Percentiles rank a stretch among this genome's conserved stretches.
These are phyloP conservation scores for Cepaea nemoralis DNA, from an alignment of 1,140 invertebrate genomes.

Conservation along the genomic window DNA sequence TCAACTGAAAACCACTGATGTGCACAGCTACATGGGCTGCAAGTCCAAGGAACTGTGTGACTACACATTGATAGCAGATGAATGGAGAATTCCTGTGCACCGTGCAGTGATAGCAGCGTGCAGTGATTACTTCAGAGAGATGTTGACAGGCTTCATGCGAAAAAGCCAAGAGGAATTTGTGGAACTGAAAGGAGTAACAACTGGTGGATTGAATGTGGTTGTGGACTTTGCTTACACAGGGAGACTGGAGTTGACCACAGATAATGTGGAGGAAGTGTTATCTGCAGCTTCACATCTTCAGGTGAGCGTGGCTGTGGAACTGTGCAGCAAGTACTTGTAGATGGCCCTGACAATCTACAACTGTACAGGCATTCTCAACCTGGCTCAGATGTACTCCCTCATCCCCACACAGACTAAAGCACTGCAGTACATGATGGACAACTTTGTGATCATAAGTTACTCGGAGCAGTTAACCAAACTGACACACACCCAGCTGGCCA, in stretches of 20 bases:
- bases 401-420: slow-evolving; percentile 48
- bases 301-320: slow-evolving; percentile 41
- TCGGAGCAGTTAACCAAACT: slow-evolving; percentile 65
- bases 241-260: slow-evolving; percentile 60
- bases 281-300: slow-evolving; percentile 69
- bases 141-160: too few species aligned
- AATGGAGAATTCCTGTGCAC: too few species aligned
- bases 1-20: slow-evolving; percentile 61
- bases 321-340: slow-evolving; percentile 68
- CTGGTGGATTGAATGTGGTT: slow-evolving; percentile 63
- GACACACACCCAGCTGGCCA: slow-evolving; percentile 60
- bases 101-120: too few species aligned
- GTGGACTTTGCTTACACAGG: slow-evolving; percentile 66
- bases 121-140: too few species aligned
- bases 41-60: slow-evolving; percentile 61
- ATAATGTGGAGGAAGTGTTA: slow-evolving; percentile 69
- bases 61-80: slow-evolving; percentile 61
- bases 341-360: slow-evolving; percentile 65
- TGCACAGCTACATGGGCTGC: slow-evolving; percentile 60
- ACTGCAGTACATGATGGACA: slow-evolving; percentile 62
- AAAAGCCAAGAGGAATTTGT: too few species aligned
- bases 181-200: slow-evolving; percentile 66
- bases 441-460: slow-evolving; percentile 66
- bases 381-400: slow-evolving; percentile 69
- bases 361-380: slow-evolving; percentile 69